Evolutionary conservation across 2,888 invertebrate species (phyloP).

Genomic region (Nomada ruficornis): DNA sequence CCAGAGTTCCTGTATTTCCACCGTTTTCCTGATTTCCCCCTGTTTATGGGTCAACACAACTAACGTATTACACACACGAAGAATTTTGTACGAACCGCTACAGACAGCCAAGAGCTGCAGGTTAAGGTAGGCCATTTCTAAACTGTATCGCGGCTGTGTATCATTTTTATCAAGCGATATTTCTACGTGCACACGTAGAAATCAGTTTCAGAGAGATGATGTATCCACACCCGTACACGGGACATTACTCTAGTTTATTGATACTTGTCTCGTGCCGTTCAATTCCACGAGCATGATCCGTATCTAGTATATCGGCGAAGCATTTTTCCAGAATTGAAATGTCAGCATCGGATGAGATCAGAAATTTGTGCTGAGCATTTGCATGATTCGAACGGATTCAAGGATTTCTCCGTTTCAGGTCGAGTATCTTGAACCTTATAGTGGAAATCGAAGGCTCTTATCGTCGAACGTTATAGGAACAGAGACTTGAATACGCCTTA

Average conservation of each 20-base stretch:
- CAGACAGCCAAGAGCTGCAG: neutral
- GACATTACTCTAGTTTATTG: constrained; percentile 39
- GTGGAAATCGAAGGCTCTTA: neutral
- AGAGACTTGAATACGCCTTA: no score
- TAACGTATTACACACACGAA: neutral
- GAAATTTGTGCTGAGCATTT: constrained; percentile 21
- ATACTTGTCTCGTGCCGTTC: constrained; percentile 27
- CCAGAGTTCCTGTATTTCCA: neutral
- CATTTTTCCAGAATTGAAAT: constrained; percentile 24
- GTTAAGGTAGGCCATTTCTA: neutral
- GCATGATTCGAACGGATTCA: constrained; percentile 5
- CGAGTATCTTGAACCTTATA: neutral
- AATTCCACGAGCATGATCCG: constrained; percentile 30
- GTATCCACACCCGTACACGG: constrained; percentile 1
- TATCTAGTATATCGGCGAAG: constrained; percentile 11
- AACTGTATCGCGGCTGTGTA: constrained; percentile 15
- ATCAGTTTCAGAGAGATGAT: constrained; percentile 16
- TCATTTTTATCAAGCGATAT: constrained; percentile 27
- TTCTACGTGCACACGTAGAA: constrained; percentile 12
- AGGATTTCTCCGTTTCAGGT: neutral
- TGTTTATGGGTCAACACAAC: neutral
- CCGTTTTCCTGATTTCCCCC: neutral
- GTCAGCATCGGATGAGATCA: constrained; percentile 24
- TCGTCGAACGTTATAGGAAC: neutral
- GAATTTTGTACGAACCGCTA: neutral